Conservation (phyloP, 1,140 invertebrate genomes). For the Calosoma granatense region DNA sequence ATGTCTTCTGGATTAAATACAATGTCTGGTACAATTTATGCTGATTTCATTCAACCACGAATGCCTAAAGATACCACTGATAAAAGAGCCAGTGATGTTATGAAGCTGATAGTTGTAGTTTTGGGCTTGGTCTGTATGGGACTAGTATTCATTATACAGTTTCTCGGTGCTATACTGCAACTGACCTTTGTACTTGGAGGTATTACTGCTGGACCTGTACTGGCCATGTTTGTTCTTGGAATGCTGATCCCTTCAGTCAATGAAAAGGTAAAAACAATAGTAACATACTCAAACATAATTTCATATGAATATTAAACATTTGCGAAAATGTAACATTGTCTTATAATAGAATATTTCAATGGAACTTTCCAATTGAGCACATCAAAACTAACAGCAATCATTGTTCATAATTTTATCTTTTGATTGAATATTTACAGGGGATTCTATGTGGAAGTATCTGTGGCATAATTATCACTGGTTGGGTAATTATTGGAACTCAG, state of each 20-base stretch:
- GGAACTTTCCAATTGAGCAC: too few relatives aligned
- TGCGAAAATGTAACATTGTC: too few relatives aligned
- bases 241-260: not conserved
- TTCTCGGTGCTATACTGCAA: slow-evolving; percentile 24
- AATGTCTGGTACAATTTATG: slow-evolving; percentile 65
- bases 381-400: too few relatives aligned
- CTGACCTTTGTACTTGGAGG: not conserved
- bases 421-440: slow-evolving; percentile 32
- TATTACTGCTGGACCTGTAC: not conserved
- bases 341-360: too few relatives aligned
- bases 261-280: not conserved
- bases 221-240: not conserved
- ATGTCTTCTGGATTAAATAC: slow-evolving; percentile 73
- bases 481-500: slow-evolving; percentile 47
- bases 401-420: not conserved
- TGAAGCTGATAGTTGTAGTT: slow-evolving; percentile 27
- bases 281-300: slow-evolving; percentile 18
- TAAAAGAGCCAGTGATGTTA: slow-evolving; percentile 27
- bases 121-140: slow-evolving; percentile 40
- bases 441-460: slow-evolving; percentile 39
- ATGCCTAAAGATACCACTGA: slow-evolving; percentile 26
- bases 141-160: slow-evolving; percentile 39
- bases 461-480: slow-evolving; percentile 40
- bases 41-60: slow-evolving; percentile 48
- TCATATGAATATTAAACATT: slow-evolving; percentile 6